Percentiles rank a stretch among this genome's conserved stretches.
phyloP scores from a whole-genome alignment of 2,113 vertebrate genomes.

The Irena cyanogastra region DNA sequence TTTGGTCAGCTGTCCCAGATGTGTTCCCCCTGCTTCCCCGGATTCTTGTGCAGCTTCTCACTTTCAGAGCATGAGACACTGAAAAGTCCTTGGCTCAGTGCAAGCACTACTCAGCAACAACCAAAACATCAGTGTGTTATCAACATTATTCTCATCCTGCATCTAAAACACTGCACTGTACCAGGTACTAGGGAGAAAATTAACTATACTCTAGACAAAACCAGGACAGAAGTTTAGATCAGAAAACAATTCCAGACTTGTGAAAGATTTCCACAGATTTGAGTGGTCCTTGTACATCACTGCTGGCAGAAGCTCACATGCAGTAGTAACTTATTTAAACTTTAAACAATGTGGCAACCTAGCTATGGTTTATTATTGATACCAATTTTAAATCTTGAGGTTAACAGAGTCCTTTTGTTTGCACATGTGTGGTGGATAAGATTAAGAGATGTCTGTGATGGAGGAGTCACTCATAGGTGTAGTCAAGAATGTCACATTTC shows the following conservation, averaged over 20 bases:
- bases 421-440: fast-evolving
- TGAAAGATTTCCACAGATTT: not conserved
- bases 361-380: not conserved
- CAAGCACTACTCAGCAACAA: not conserved
- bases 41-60: not conserved
- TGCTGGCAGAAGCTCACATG: not conserved
- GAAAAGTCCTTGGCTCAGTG: not conserved
- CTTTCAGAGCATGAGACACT: not conserved
- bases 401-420: not conserved
- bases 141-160: not conserved
- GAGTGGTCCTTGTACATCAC: not conserved
- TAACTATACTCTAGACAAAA: not conserved
- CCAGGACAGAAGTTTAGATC: not conserved
- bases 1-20: not conserved
- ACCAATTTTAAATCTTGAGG: not conserved
- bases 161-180: not conserved
- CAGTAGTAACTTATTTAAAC: not conserved
- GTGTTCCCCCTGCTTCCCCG: not conserved
- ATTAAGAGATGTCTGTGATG: not conserved
- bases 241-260: not conserved
- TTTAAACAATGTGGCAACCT: not conserved
- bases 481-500: not conserved
- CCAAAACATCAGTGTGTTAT: not conserved
- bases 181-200: not conserved
- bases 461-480: not conserved